Conservation (phyloP, 2,888 invertebrate species). For the Coremacera marginata region DNA sequence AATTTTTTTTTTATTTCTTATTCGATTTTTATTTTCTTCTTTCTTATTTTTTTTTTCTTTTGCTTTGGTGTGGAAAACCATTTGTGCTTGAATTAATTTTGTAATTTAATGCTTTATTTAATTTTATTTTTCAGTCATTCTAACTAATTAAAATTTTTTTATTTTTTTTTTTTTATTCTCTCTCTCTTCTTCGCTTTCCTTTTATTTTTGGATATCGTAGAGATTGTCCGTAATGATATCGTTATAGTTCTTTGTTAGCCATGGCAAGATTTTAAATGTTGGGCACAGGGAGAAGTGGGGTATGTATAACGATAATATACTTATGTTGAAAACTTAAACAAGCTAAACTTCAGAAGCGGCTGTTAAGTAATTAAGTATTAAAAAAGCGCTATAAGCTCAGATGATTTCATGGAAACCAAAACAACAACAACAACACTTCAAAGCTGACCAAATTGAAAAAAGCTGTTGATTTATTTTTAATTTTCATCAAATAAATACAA, state of each 20-base stretch:
- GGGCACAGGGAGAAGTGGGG: no score
- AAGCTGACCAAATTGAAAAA: no score
- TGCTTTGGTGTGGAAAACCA: constrained; percentile 27
- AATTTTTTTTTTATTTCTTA: background rate
- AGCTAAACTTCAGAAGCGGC: background rate
- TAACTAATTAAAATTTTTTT: background rate
- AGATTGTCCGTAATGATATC: no score
- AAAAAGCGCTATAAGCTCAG: background rate
- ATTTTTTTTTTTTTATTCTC: background rate
- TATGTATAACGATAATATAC: background rate
- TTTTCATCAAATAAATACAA: no score
- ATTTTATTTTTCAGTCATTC: constrained; percentile 20
- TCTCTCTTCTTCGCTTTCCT: no score
- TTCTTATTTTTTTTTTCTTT: background rate
- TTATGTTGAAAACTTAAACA: background rate
- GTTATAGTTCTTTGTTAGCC: no score
- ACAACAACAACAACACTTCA: no score
- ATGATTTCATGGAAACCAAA: no score
- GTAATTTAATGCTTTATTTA: background rate
- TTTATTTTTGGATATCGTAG: no score
- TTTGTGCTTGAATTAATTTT: background rate
- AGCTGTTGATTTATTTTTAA: no score
- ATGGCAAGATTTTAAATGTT: no score
- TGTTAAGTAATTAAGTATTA: background rate
- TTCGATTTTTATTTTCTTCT: background rate